A percentile compares a stretch with the other conserved stretches of the same genome.
phyloP scores from a whole-genome alignment of 2,888 invertebrate genomes.

The Branchipolynoe longqiensis region DNA sequence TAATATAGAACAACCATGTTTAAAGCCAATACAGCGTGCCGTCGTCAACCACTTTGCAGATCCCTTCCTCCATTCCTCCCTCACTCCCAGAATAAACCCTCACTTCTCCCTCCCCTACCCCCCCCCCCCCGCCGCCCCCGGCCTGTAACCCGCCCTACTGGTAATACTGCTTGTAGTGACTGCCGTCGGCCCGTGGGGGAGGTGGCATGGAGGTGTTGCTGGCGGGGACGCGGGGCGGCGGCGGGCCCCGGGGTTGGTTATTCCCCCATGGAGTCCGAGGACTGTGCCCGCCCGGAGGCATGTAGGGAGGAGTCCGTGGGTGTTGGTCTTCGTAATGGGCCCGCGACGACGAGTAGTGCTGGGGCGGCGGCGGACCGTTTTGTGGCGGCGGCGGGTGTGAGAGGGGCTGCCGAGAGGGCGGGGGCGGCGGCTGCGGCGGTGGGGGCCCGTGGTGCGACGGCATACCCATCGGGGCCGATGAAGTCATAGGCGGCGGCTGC shows the following conservation, averaged over 20 bases:
- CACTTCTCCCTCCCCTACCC: background rate
- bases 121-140: background rate
- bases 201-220: conserved; percentile 32
- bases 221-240: conserved; percentile 33
- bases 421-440: background rate
- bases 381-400: background rate
- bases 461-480: conserved; percentile 25
- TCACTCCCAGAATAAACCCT: background rate
- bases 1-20: no score
- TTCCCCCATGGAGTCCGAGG: conserved; percentile 55
- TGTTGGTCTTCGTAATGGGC: conserved; percentile 48
- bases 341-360: conserved; percentile 4
- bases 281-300: conserved; percentile 59
- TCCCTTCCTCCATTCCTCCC: background rate
- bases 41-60: no score
- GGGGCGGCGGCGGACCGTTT: conserved; percentile 32
- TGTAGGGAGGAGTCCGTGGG: conserved; percentile 53
- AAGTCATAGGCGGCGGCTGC: conserved; percentile 15
- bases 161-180: conserved; percentile 55
- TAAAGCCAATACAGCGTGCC: no score
- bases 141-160: conserved; percentile 16
- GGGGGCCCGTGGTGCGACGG: conserved; percentile 18
- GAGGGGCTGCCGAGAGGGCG: conserved; percentile 9
- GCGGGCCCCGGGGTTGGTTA: conserved; percentile 45
- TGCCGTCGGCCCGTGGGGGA: background rate